Evolutionary conservation across 2,113 vertebrate species (phyloP).

Genomic region (Protomyctophum bolini): DNA sequence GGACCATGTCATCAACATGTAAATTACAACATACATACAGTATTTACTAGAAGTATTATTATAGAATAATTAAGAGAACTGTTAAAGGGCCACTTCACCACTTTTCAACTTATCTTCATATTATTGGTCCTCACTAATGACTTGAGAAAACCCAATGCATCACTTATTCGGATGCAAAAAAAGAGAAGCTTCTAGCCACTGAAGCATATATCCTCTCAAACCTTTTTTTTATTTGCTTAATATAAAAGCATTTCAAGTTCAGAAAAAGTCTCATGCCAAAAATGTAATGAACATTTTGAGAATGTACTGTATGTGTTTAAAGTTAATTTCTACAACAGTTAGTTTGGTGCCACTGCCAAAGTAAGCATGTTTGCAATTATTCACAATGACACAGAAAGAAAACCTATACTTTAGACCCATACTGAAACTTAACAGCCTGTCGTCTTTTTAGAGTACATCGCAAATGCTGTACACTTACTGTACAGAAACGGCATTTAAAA

Average conservation of each 20-base stretch:
- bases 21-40: no score
- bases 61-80: conserved; percentile 22
- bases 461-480: neutral
- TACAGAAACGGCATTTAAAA: neutral
- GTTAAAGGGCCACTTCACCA: conserved; percentile 21
- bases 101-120: no score
- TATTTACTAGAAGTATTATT: no score
- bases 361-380: conserved; percentile 53
- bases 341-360: conserved; percentile 85
- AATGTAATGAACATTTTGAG: no score
- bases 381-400: conserved; percentile 78
- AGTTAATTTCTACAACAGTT: conserved; percentile 69
- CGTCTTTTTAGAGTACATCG: no score
- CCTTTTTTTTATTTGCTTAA: no score
- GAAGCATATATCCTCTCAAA: no score
- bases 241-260: no score
- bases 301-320: no score
- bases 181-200: neutral
- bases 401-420: conserved; percentile 39
- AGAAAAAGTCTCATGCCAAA: no score
- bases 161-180: conserved; percentile 11
- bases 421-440: no score
- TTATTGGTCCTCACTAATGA: neutral
- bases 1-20: no score
- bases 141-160: conserved; percentile 32